These are phyloP conservation scores for Lethrus apterus DNA, from an alignment of 1,140 invertebrate species.

Conservation along the genomic window DNA sequence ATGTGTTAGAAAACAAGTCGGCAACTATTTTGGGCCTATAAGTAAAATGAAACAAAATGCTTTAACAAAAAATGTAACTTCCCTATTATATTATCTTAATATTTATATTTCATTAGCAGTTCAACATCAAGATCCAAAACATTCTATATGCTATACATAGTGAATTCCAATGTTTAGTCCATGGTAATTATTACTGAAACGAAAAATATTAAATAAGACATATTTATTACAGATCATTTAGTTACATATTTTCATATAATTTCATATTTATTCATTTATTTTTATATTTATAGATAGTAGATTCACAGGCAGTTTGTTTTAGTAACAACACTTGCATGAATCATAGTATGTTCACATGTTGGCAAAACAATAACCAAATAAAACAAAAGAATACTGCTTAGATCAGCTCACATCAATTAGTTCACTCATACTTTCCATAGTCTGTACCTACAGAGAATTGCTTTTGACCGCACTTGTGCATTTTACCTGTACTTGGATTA, in stretches of 20 bases:
- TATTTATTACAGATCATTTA: conserved; percentile 39
- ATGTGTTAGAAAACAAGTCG: too few species aligned
- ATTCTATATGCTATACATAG: too few species aligned
- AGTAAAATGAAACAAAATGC: too few species aligned
- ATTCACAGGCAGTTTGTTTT: conserved; percentile 32
- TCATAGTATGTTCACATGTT: conserved; percentile 32
- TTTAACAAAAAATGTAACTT: too few species aligned
- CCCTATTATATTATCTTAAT: too few species aligned
- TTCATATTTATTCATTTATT: conserved; percentile 32
- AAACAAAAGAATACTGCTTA: conserved; percentile 35
- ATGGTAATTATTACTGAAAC: background rate
- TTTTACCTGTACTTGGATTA: conserved; percentile 11
- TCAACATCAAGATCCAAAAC: too few species aligned
- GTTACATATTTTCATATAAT: conserved; percentile 37
- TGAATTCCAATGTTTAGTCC: too few species aligned
- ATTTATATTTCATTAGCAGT: too few species aligned
- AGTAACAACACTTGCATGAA: conserved; percentile 28
- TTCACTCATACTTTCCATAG: conserved; percentile 22
- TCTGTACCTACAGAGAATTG: conserved; percentile 31
- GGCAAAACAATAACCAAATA: conserved; percentile 32
- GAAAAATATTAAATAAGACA: conserved; percentile 33
- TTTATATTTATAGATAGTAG: conserved; percentile 33
- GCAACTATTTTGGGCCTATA: too few species aligned
- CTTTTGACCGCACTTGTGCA: conserved; percentile 32
- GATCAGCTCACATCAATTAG: conserved; percentile 33